Evolutionary conservation across 2,797 vertebrate genomes (phyloP), one percentile per base, ranked within the genome.

Genomic region (Chrysocyon brachyurus): DNA sequence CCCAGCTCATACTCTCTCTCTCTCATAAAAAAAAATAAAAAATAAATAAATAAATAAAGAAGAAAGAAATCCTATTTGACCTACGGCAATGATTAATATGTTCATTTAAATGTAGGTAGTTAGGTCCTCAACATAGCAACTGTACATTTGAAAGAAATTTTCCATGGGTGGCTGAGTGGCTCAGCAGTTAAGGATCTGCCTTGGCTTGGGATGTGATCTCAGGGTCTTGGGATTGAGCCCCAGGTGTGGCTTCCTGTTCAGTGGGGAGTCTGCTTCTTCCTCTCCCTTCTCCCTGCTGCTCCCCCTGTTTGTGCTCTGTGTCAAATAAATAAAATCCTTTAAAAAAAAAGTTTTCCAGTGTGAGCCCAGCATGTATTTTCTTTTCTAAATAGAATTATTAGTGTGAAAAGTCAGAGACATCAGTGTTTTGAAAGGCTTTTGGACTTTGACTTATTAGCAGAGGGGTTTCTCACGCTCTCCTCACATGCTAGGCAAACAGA

Each of bases 371-470:
- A 36, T 14, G 21, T 21, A 63, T 72, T 82, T 93, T 93, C 94
- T 90, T 87, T 57, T 59, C 33, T 64, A 87, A 54, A 49, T 56
- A 56, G 14, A 90, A 72, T 72, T 16, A 75, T n/a, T 12, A 79
- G 68, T 78, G 26, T 84, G 87, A 78, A 86, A 84, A 94, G n/a
- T 84, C 46, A 93, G 90, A 68, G 73, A 90, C 12, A 54, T 56
- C 6, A 24, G 66, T 17, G 33, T 46, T 56, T 36, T 56, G 59
- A 64, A 94, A 72, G n/a, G 12, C 36, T 86, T 94, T 73, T 31
- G n/a, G 21, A 66, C 52, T 68, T 24, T 4, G 11, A 40, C 77
- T 75, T 83, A 3, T 57, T 57, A 49, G 40, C 19, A 28, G 40
- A 84, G 40, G 46, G 4, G 0, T 54, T 79, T 81, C 77, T 63